Evolutionary conservation across 2,888 invertebrate species (phyloP).

Genomic region (Lasioglossum marginatum): DNA sequence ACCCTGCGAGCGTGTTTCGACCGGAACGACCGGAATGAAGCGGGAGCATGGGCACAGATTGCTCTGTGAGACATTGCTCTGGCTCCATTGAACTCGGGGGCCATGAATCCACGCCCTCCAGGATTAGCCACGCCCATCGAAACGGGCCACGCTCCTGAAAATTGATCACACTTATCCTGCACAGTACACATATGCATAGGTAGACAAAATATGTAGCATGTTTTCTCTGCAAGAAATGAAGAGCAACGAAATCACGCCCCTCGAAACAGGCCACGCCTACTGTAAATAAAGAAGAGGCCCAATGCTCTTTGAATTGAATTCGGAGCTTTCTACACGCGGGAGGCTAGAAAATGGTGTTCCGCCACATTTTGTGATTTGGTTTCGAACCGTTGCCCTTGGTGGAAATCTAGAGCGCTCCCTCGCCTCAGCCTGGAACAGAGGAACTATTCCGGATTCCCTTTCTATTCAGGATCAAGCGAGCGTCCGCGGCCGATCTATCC

Average conservation of each 20-base stretch:
- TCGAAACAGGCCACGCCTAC: not conserved
- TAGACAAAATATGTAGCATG: not conserved
- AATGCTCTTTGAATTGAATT: not conserved
- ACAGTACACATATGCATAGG: not conserved
- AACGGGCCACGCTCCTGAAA: not conserved
- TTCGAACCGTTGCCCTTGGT: not conserved
- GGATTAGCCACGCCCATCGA: not conserved
- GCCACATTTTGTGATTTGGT: not conserved
- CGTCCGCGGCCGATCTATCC: not conserved
- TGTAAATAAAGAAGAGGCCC: not conserved
- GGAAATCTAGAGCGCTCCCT: not conserved
- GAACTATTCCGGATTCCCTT: not conserved
- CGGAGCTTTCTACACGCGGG: not conserved
- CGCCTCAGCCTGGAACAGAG: not conserved
- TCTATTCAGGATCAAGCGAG: not conserved
- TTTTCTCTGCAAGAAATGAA: not conserved
- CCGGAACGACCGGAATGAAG: constrained; percentile 13
- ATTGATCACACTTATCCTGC: not conserved
- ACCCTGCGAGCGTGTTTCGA: not conserved
- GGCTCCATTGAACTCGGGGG: not conserved
- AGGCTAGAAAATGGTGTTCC: not conserved
- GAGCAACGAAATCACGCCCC: not conserved
- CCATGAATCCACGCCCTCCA: not conserved
- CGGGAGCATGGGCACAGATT: not conserved
- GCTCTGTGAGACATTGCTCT: not conserved